Evolutionary conservation across 2,113 vertebrate species (phyloP), one percentile per base, ranked within the genome.

Genomic region (Cololabis saira): DNA sequence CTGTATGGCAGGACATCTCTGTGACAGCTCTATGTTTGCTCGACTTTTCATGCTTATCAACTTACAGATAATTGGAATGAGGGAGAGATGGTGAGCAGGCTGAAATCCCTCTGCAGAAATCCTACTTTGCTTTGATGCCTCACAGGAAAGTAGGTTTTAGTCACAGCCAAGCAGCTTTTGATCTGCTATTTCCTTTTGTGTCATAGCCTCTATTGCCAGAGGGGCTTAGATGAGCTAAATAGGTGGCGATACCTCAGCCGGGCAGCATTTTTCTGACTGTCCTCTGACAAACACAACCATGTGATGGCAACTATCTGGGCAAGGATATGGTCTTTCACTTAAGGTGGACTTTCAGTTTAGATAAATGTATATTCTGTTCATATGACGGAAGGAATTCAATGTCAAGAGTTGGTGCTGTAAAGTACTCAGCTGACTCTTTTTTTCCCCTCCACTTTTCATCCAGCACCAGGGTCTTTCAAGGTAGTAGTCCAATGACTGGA

Each of bases 101-200:
- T 58, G 65, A 83, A 62, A 72, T 67, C 42, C 61, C 58, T 58
- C 63, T 27, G 70, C 76, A 65, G 76, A 79, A 87, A 87, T 87
- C 76, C 68, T 61, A 55, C 85, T 90, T 81, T 74, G 52, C 76
- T 76, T 75, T 81, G 61, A 86, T 82, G 81, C 84, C 75, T 76
- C 71, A 63, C 55, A 80, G 83, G 58, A 80, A 85, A 87, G 83
- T 70, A 76, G 81, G 84, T 82, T 89, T 88, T 80, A 86, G 83
- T 84, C 73, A 70, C 85, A 83, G 83, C 61, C 63, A 62, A 75
- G 53, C 63, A 76, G 62, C 58, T 76, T 89, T 86, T 89, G 88
- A 91, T 91, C 83, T 84, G 63, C 56, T 82, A 12, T 65, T 75
- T 84, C 78, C 85, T 70, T 85, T 87, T 51, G n/a, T 83, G 78